Base-by-base conservation (phyloP, 2,113 vertebrate species). In the Rhinopithecus roxellana region DNA sequence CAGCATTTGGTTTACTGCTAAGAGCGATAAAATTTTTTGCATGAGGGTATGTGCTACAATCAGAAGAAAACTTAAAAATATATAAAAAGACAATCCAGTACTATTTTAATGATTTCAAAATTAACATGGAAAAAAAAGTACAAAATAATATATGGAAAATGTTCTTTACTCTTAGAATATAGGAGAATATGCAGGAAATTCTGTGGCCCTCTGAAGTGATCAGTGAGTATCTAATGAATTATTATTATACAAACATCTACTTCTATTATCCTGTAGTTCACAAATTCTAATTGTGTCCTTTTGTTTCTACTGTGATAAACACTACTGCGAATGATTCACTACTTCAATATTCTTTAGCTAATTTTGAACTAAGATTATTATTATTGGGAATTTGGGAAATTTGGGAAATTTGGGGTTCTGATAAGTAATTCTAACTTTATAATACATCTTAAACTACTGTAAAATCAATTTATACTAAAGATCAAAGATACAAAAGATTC, bases 401-500 rank as follows among this genome's bases (percentile, higher is more conserved):
- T 64, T 64, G 5, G 27, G 61, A 55, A 55, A 55, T 55, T 55
- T 55, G 9, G 27, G 3, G 23, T 40, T 82, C 30, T 81, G 38
- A 52, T 81, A 3, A 91, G 5, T 59, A 87, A 69, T 40, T 87
- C 3, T 55, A 69, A 88, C 38, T 91, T 94, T 70, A 84, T 38
- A 90, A 72, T 48, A 22, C 4, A 86, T 52, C 20, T 40, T 11
- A 93, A 59, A 45, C 6, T 90, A 27, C 11, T 81, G 1, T 38
- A 96, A 93, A 89, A 84, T 87, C 48, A 5, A 96, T 55, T 86
- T 94, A 43, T 25, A n/a, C 13, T 69, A 59, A 83, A 87, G 3
- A 91, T 25, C 13, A 72, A 89, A 96, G 13, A 20, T 23, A 67
- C 3, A 75, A 70, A 81, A 74, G 3, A 64, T 35, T 1, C 1